Evolutionary conservation across 2,797 vertebrate species (phyloP).

Genomic region (Rhinatrema bivittatum): DNA sequence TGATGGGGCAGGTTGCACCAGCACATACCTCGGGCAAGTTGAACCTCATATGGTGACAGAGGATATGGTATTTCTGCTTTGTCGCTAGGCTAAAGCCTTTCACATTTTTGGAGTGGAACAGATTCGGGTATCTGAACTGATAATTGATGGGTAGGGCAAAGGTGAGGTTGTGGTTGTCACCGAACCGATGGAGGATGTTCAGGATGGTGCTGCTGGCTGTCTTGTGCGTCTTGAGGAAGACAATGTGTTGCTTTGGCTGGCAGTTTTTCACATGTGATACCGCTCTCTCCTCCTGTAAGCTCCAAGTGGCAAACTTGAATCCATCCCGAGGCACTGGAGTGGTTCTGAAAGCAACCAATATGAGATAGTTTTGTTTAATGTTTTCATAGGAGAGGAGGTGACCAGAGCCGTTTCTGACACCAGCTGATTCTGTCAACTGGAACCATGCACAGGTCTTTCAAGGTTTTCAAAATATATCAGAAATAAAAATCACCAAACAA

Average conservation of each 20-base stretch:
- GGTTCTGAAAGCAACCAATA: too few species aligned
- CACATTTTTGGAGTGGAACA: conserved; percentile 74
- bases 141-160: conserved; percentile 80
- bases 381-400: too few species aligned
- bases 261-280: conserved; percentile 37
- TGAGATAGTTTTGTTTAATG: too few species aligned
- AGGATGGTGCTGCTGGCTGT: conserved; percentile 86
- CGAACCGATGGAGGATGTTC: conserved; percentile 84
- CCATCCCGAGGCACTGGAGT: neutral
- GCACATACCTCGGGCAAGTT: conserved; percentile 69
- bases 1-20: too few species aligned
- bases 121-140: conserved; percentile 80
- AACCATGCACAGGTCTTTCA: too few species aligned
- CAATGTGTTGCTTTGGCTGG: conserved; percentile 62
- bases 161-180: conserved; percentile 61
- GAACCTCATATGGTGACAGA: conserved; percentile 90
- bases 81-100: conserved; percentile 67
- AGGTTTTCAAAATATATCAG: too few species aligned
- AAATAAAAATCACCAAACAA: too few species aligned
- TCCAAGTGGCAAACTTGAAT: neutral
- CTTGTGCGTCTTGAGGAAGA: conserved; percentile 93
- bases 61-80: conserved; percentile 67
- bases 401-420: too few species aligned
- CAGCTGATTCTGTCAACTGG: too few species aligned
- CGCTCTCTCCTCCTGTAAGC: too few species aligned